phyloP scores from a whole-genome alignment of 2,113 vertebrate species.

The Fregata magnificens region DNA sequence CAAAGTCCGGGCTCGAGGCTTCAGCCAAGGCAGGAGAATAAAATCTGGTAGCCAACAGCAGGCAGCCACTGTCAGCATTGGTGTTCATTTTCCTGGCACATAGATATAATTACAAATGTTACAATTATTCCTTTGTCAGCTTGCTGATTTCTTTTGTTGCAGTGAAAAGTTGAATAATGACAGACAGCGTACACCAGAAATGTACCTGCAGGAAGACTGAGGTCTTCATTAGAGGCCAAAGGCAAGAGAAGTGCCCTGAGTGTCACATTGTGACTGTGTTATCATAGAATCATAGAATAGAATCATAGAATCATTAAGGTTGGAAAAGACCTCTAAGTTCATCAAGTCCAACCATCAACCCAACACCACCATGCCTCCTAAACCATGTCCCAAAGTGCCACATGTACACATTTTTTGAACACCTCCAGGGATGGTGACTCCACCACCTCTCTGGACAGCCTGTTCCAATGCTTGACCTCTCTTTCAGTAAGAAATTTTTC shows the following conservation, averaged over 20 bases:
- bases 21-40: neutral
- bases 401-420: no score
- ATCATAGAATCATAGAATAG: no score
- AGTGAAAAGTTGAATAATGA: neutral
- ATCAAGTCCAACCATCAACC: no score
- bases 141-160: neutral
- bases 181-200: neutral
- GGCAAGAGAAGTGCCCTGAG: neutral
- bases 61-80: neutral
- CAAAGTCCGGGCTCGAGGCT: accelerated
- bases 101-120: neutral
- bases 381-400: no score
- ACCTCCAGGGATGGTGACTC: no score
- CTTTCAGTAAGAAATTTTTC: no score
- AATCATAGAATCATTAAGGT: no score
- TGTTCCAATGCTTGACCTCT: no score
- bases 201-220: neutral
- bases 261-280: accelerated
- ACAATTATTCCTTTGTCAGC: neutral
- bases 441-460: no score
- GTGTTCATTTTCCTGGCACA: neutral
- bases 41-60: neutral
- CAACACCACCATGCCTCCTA: no score
- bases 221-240: neutral
- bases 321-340: no score